These are phyloP conservation scores for Triplophysa yarkandensis DNA, from an alignment of 2,797 vertebrate species.

Conservation along the genomic window DNA sequence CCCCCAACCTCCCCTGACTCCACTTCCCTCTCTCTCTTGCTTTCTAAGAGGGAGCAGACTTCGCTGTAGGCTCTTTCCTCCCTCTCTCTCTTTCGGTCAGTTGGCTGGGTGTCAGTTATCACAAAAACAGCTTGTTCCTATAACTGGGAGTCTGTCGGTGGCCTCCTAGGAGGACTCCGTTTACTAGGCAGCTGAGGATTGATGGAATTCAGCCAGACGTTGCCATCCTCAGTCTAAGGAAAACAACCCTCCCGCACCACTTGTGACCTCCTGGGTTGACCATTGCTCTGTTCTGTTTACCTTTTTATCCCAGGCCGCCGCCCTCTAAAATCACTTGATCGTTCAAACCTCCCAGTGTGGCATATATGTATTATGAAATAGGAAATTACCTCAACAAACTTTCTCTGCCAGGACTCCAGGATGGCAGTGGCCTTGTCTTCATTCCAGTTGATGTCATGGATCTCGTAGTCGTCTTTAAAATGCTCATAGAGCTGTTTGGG, in stretches of 20 bases:
- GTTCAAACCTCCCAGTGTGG: background rate
- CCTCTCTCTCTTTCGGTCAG: conserved; percentile 47
- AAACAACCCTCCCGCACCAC: conserved; percentile 52
- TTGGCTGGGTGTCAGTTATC: conserved; percentile 79
- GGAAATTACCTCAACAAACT: conserved; percentile 89
- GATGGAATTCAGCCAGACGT: conserved; percentile 74
- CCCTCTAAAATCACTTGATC: background rate
- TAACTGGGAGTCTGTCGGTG: conserved; percentile 79
- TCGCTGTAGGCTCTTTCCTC: conserved; percentile 45
- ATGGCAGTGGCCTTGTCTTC: conserved; percentile 92
- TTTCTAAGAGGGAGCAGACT: conserved; percentile 45
- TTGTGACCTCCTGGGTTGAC: conserved; percentile 16
- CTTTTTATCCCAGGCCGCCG: background rate
- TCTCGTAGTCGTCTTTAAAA: conserved; percentile 98
- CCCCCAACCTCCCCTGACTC: conserved; percentile 50
- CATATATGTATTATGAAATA: conserved; percentile 17
- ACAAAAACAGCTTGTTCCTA: conserved; percentile 84
- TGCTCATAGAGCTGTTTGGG: conserved; percentile 96
- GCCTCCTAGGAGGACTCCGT: conserved; percentile 64
- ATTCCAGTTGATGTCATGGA: conserved; percentile 97
- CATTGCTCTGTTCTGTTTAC: conserved; percentile 11
- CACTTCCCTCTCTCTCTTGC: conserved; percentile 51
- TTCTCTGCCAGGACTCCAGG: conserved; percentile 95
- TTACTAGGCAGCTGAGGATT: conserved; percentile 76
- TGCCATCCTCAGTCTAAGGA: conserved; percentile 56